These are phyloP conservation scores for Procavia capensis DNA, from an alignment of 2,113 vertebrate species.

Conservation along the genomic window DNA sequence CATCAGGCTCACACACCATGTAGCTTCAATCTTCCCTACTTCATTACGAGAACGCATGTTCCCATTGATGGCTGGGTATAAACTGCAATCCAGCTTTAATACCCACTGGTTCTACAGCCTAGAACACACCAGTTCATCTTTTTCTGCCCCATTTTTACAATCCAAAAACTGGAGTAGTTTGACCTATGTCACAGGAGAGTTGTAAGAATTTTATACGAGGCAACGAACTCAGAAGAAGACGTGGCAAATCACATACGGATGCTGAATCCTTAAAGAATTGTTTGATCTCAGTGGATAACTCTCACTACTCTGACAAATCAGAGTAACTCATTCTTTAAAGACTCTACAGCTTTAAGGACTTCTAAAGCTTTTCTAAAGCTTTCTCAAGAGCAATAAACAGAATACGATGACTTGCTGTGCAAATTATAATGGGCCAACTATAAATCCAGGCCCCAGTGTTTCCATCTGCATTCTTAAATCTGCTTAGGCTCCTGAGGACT, in stretches of 20 bases:
- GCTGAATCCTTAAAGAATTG: not conserved
- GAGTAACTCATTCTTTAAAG: not conserved
- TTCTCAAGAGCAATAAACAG: not conserved
- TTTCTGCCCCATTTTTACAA: not conserved
- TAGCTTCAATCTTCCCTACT: too few relatives aligned
- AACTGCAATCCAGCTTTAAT: not conserved
- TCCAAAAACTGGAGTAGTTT: too few relatives aligned
- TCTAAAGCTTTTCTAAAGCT: not conserved
- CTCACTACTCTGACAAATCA: not conserved
- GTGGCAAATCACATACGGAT: not conserved
- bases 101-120: not conserved
- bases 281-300: not conserved
- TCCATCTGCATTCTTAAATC: not conserved
- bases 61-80: rapidly evolving
- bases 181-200: too few relatives aligned
- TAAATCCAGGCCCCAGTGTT: rapidly evolving
- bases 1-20: not conserved
- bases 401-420: not conserved
- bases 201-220: not conserved
- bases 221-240: not conserved
- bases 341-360: not conserved
- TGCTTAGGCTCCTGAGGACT: too few relatives aligned
- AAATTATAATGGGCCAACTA: rapidly evolving
- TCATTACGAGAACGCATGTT: not conserved
- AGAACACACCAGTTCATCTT: too few relatives aligned